Conservation (phyloP, 2,888 invertebrate genomes). For the Gryllus longicercus region DNA sequence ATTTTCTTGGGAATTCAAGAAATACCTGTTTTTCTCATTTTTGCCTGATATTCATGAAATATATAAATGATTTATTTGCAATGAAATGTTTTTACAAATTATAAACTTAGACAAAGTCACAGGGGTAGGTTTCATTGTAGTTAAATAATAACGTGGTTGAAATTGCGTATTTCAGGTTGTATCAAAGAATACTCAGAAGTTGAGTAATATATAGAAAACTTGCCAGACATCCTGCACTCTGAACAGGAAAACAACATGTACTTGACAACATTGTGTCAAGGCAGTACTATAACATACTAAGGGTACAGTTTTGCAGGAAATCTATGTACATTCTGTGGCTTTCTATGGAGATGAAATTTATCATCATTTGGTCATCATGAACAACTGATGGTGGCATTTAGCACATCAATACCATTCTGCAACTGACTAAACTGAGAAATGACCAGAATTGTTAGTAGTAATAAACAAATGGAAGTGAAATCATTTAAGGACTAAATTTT, state of each 20-base stretch:
- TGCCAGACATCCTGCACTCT: not conserved
- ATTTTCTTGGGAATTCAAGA: no score
- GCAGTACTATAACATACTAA: not conserved
- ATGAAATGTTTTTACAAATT: not conserved
- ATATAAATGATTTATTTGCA: not conserved
- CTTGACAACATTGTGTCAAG: not conserved
- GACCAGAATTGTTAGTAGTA: no score
- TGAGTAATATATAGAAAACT: not conserved
- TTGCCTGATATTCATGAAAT: not conserved
- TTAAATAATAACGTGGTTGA: not conserved
- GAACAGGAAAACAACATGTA: not conserved
- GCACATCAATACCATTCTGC: no score
- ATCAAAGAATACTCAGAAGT: constrained; percentile 11
- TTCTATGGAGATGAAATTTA: not conserved
- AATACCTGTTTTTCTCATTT: not conserved
- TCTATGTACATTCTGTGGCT: not conserved
- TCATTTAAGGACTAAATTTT: no score
- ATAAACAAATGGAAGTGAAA: no score
- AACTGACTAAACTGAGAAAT: no score
- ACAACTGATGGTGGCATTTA: constrained; percentile 17
- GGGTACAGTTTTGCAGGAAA: not conserved
- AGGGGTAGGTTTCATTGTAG: no score
- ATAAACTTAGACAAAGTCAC: no score
- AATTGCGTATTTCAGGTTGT: not conserved
- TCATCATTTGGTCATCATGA: not conserved